These are phyloP conservation scores for Paedocypris micromegethes DNA, from an alignment of 2,797 vertebrate genomes.

Conservation along the genomic window DNA sequence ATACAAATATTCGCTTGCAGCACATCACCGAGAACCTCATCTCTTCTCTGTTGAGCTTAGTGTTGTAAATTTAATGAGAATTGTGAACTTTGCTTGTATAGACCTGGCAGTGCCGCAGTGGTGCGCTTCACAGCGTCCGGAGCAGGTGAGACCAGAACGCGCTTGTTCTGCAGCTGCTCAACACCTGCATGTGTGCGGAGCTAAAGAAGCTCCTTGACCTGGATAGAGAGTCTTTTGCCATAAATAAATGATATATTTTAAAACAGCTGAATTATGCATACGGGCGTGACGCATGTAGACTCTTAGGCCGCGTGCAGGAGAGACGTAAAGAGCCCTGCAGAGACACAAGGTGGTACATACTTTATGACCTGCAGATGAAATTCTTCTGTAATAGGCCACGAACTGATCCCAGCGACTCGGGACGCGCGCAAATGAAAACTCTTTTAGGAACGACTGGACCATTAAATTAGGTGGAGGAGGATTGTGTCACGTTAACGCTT, in stretches of 20 bases:
- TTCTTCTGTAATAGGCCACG: background rate
- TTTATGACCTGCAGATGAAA: constrained; percentile 13
- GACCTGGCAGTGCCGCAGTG: background rate
- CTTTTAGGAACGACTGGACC: no score
- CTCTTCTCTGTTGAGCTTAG: no score
- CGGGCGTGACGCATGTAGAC: constrained; percentile 60
- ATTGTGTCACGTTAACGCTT: no score
- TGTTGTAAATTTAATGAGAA: no score
- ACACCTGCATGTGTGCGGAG: constrained; percentile 19
- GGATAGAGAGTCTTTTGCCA: constrained; percentile 43
- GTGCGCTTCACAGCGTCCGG: background rate
- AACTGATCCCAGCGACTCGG: constrained; percentile 8
- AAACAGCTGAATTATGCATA: constrained; percentile 63
- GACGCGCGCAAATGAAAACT: background rate
- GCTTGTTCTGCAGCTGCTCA: constrained; percentile 10
- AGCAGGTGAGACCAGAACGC: constrained; percentile 8
- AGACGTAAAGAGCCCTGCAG: constrained; percentile 20
- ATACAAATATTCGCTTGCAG: no score
- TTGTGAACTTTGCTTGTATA: no score
- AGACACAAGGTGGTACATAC: constrained; percentile 17
- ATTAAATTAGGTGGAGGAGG: no score
- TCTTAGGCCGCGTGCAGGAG: constrained; percentile 30
- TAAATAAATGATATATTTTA: constrained; percentile 66
- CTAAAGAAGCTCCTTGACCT: constrained; percentile 31
- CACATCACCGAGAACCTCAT: no score